phyloP scores from a whole-genome alignment of 2,888 invertebrate genomes.

The Orchesellides sinensis region DNA sequence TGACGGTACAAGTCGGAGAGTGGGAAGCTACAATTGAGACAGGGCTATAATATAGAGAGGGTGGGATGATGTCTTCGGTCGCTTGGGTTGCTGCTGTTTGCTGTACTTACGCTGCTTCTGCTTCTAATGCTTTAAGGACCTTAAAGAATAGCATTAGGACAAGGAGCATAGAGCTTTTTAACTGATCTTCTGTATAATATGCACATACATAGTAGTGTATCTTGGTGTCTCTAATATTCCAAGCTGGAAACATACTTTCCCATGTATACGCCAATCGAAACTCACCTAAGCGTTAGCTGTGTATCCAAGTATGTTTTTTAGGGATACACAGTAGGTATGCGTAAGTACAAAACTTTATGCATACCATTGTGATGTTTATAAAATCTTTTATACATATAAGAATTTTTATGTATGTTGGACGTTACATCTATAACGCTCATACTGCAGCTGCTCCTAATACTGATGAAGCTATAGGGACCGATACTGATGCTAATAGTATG shows the following conservation, averaged over 20 bases:
- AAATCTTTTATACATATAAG: no score
- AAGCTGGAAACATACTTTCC: background rate
- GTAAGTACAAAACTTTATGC: background rate
- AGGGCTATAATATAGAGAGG: conserved; percentile 58
- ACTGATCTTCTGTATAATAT: no score
- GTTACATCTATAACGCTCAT: conserved; percentile 6
- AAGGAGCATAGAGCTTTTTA: conserved; percentile 20
- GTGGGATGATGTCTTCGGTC: conserved; percentile 62
- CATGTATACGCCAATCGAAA: background rate
- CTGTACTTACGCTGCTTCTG: conserved; percentile 26
- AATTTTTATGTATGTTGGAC: no score
- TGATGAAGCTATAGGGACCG: conserved; percentile 35
- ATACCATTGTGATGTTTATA: background rate
- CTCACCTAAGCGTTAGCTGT: background rate
- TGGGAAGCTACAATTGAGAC: conserved; percentile 65
- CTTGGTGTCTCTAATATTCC: background rate
- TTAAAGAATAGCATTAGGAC: conserved; percentile 11
- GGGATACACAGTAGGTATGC: background rate
- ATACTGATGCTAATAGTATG: conserved; percentile 33
- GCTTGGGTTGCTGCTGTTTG: conserved; percentile 52
- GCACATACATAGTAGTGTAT: background rate
- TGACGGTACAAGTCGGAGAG: conserved; percentile 66
- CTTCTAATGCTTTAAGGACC: conserved; percentile 32
- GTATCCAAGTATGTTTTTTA: background rate
- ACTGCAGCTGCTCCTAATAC: conserved; percentile 56